These are phyloP conservation scores for Aphelocoma coerulescens DNA, from an alignment of 2,113 vertebrate genomes.

Conservation along the genomic window DNA sequence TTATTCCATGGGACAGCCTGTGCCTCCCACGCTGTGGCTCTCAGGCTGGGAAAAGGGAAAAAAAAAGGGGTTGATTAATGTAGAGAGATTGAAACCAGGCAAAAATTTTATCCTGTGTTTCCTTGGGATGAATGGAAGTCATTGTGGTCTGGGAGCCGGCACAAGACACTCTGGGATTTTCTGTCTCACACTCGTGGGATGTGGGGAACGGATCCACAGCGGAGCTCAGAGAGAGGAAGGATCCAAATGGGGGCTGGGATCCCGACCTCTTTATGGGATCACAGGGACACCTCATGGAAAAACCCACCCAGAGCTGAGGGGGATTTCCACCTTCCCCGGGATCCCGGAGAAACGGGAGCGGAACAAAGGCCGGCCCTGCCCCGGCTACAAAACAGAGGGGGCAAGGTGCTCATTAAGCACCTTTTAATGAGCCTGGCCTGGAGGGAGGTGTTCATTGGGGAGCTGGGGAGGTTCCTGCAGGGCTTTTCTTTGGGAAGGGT, in stretches of 20 bases:
- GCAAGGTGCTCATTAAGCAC: not conserved
- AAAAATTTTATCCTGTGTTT: not conserved
- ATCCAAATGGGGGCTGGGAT: not conserved
- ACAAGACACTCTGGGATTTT: not conserved
- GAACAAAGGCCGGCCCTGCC: not conserved
- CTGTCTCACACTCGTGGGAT: not conserved
- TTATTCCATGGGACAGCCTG: constrained; percentile 45
- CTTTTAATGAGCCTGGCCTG: not conserved
- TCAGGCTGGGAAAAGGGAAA: not conserved
- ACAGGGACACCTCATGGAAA: not conserved
- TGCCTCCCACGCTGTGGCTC: constrained; percentile 47
- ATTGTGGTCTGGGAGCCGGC: constrained; percentile 18
- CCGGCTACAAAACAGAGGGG: not conserved
- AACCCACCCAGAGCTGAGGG: not conserved
- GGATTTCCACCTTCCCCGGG: not conserved
- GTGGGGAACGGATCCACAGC: not conserved
- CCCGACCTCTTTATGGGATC: not conserved
- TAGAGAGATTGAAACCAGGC: constrained; percentile 43
- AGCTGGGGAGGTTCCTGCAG: not conserved
- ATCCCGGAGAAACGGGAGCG: not conserved
- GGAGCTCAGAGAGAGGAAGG: not conserved
- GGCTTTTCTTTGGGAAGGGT: not conserved
- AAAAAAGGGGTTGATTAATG: not conserved
- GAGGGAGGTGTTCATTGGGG: not conserved
- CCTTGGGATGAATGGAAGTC: constrained; percentile 36